Conservation (phyloP, 2,113 vertebrate species). For the Phocoena sinus region DNA sequence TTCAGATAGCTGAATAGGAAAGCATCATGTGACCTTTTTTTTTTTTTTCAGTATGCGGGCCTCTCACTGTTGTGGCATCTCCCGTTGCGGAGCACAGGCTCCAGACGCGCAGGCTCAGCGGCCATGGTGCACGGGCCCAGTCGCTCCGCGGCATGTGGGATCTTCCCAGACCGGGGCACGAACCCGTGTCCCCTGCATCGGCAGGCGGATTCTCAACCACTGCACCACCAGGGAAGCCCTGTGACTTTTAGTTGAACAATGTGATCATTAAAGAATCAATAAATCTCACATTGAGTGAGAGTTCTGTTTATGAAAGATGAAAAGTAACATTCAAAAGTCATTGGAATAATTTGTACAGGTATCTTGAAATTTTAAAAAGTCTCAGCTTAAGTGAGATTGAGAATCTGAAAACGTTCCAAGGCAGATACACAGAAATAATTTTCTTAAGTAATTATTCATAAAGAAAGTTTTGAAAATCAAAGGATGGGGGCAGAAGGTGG, state of each 20-base stretch:
- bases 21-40: background rate
- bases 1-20: background rate
- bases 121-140: no score
- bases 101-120: no score
- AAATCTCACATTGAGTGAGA: background rate
- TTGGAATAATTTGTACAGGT: background rate
- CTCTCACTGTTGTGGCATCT: no score
- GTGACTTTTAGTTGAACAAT: background rate
- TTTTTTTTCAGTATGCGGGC: background rate
- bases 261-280: background rate
- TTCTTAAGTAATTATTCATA: background rate
- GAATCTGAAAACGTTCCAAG: background rate
- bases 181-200: no score
- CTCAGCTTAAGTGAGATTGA: background rate
- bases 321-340: background rate
- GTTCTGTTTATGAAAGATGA: background rate
- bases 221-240: no score
- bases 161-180: no score
- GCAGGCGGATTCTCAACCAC: no score
- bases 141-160: no score
- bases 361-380: background rate
- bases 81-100: no score
- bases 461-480: background rate
- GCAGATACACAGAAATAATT: background rate
- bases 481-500: background rate